phyloP scores from a whole-genome alignment of 2,888 invertebrate genomes.

The Lycocerus yunnanus region DNA sequence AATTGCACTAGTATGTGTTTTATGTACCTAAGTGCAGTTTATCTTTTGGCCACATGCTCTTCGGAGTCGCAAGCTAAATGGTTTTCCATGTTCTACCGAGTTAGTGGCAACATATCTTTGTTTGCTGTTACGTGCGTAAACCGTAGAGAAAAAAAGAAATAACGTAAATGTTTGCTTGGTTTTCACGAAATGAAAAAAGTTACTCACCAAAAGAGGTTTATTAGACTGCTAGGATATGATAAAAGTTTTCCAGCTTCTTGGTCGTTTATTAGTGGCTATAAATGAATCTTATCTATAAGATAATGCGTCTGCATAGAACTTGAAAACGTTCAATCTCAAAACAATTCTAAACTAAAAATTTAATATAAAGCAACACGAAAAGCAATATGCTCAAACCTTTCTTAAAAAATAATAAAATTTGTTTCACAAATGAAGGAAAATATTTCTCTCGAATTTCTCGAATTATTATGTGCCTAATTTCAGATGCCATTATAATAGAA shows the following conservation, averaged over 20 bases:
- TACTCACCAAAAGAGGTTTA: conserved; percentile 34
- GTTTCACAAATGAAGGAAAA: background rate
- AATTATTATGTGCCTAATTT: background rate
- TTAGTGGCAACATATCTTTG: conserved; percentile 44
- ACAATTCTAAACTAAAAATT: background rate
- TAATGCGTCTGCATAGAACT: background rate
- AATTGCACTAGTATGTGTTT: conserved; percentile 22
- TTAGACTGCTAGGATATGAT: conserved; percentile 36
- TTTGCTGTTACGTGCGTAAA: conserved; percentile 40
- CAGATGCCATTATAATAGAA: too few relatives aligned
- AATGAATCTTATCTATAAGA: conserved; percentile 17
- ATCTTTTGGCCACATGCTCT: conserved; percentile 34
- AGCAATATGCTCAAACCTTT: background rate
- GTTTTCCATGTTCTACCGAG: conserved; percentile 42
- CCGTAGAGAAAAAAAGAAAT: conserved; percentile 37
- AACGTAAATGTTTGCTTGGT: conserved; percentile 37
- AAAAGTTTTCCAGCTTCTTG: conserved; percentile 34
- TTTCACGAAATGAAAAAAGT: conserved; percentile 37
- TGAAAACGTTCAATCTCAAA: background rate
- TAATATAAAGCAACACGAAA: background rate
- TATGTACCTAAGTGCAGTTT: conserved; percentile 27
- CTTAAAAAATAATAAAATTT: background rate
- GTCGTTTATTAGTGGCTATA: conserved; percentile 26
- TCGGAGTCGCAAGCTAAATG: conserved; percentile 37
- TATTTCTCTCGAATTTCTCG: background rate